Percentiles rank a stretch among this genome's conserved stretches.
phyloP scores from a whole-genome alignment of 2,113 vertebrate species.

The Trematocara marginatum region DNA sequence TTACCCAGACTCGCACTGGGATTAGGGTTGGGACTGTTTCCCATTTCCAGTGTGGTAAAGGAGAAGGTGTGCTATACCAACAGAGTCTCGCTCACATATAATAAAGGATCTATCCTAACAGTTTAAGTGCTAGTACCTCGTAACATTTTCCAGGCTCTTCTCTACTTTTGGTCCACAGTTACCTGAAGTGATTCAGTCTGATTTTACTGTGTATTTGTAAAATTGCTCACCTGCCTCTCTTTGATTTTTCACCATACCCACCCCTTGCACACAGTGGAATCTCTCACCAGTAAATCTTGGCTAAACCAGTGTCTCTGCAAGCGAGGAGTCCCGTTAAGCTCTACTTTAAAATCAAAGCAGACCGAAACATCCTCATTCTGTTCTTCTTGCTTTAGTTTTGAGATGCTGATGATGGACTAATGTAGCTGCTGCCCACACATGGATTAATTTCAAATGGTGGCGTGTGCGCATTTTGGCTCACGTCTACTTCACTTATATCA shows the following conservation, averaged over 20 bases:
- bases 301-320: neutral
- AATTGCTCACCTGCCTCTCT: neutral
- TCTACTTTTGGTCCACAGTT: neutral
- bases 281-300: neutral
- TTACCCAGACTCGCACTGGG: neutral
- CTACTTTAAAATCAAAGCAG: neutral
- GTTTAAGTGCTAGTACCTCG: neutral
- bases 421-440: neutral
- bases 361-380: neutral
- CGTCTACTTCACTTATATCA: rapidly evolving
- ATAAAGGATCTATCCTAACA: neutral
- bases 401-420: neutral
- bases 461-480: neutral
- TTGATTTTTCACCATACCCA: neutral
- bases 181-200: neutral
- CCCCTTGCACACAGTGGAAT: neutral
- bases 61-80: neutral
- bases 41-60: neutral
- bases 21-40: neutral
- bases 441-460: neutral
- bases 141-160: neutral
- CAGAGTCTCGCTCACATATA: neutral
- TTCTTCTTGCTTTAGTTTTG: neutral
- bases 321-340: neutral
- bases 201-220: neutral